A percentile compares a stretch with the other conserved stretches of the same genome.
These are phyloP conservation scores for Artibeus lituratus DNA, from an alignment of 2,797 vertebrate species.

Conservation along the genomic window DNA sequence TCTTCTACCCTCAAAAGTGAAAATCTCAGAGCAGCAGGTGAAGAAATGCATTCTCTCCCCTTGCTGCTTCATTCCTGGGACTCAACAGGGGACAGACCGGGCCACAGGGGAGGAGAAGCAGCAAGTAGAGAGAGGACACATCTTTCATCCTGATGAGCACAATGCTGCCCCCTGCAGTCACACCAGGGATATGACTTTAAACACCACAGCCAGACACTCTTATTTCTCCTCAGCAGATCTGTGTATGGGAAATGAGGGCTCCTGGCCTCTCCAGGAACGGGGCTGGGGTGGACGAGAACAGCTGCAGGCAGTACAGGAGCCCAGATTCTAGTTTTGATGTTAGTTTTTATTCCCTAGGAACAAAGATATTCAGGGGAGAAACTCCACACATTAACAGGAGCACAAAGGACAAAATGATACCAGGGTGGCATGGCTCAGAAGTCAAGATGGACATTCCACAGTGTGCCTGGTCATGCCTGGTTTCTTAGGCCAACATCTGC, in stretches of 20 bases:
- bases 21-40: background rate
- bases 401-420: background rate
- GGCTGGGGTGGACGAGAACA: background rate
- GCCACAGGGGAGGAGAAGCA: background rate
- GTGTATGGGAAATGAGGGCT: background rate
- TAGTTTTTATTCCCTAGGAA: slow-evolving; percentile 69
- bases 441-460: background rate
- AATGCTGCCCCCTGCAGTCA: background rate
- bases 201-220: background rate
- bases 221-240: background rate
- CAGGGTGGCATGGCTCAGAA: background rate
- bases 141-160: background rate
- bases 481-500: background rate
- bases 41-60: background rate
- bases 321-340: background rate
- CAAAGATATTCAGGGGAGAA: slow-evolving; percentile 9
- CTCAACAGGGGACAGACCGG: background rate
- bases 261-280: background rate
- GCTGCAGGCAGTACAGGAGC: background rate
- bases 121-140: background rate
- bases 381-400: slow-evolving; percentile 24
- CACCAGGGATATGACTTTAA: background rate
- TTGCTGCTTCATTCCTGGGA: background rate
- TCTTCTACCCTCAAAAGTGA: background rate
- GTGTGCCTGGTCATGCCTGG: background rate